Evolutionary conservation across 2,888 invertebrate species (phyloP).

Genomic region (Acanthoscelides obtectus): DNA sequence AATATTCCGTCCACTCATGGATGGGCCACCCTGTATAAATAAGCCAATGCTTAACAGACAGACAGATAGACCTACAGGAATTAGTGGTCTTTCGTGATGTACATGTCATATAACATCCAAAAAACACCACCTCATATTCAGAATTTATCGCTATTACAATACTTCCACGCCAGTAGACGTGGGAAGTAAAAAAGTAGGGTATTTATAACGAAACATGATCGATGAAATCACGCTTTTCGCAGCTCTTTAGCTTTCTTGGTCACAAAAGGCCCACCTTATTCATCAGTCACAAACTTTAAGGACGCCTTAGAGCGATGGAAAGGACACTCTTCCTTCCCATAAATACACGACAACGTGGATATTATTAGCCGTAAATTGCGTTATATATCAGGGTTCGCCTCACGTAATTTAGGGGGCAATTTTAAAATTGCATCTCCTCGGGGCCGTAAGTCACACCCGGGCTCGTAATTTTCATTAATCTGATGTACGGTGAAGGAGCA

Average conservation of each 20-base stretch:
- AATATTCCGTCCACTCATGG: no score
- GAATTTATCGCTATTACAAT: no score
- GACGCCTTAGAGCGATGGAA: neutral
- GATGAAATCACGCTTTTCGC: neutral
- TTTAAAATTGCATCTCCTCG: neutral
- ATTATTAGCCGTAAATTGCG: neutral
- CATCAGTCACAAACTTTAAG: neutral
- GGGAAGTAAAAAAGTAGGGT: no score
- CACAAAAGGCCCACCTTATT: neutral
- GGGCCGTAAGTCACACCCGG: neutral
- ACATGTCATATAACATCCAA: no score
- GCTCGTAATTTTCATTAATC: neutral
- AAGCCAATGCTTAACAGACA: no score
- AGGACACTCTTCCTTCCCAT: neutral
- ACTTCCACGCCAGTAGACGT: no score
- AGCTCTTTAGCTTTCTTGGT: neutral
- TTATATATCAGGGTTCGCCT: neutral
- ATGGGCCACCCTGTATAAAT: no score
- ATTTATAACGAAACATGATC: neutral
- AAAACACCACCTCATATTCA: no score
- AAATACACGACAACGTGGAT: neutral
- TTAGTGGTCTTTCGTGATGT: no score
- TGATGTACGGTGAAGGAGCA: neutral
- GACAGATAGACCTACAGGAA: no score
- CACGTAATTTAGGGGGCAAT: neutral